Evolutionary conservation across 1,140 invertebrate genomes (phyloP).

Genomic region (Steinernema khuongi): DNA sequence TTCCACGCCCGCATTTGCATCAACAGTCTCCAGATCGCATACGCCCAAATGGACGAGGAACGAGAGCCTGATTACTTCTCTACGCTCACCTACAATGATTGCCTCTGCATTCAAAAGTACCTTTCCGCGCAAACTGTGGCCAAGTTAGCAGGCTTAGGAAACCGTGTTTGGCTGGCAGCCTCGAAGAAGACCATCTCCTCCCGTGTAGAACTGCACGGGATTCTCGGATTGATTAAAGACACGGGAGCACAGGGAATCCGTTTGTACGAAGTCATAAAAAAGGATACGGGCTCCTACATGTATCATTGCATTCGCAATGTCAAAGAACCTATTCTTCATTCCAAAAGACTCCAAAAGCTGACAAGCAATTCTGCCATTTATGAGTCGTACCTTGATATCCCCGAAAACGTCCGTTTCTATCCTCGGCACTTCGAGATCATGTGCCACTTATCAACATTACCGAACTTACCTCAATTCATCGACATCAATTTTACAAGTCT

Average conservation of each 20-base stretch:
- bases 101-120: not conserved
- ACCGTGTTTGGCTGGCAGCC: not conserved
- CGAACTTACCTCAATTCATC: not conserved
- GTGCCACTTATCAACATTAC: not conserved
- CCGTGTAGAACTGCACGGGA: not conserved
- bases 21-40: too few relatives aligned
- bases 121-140: not conserved
- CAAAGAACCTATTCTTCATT: not conserved
- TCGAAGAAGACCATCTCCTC: not conserved
- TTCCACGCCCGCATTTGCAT: too few relatives aligned
- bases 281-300: not conserved
- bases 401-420: not conserved
- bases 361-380: not conserved
- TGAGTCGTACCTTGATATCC: not conserved
- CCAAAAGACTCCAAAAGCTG: not conserved
- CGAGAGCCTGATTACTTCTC: too few relatives aligned
- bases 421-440: not conserved
- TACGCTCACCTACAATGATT: too few relatives aligned
- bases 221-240: not conserved
- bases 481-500: not conserved
- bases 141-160: not conserved
- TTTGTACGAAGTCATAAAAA: not conserved
- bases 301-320: not conserved
- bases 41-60: too few relatives aligned
- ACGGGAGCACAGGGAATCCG: not conserved